phyloP scores from a whole-genome alignment of 2,797 vertebrate genomes.

The Prunella strophiata region DNA sequence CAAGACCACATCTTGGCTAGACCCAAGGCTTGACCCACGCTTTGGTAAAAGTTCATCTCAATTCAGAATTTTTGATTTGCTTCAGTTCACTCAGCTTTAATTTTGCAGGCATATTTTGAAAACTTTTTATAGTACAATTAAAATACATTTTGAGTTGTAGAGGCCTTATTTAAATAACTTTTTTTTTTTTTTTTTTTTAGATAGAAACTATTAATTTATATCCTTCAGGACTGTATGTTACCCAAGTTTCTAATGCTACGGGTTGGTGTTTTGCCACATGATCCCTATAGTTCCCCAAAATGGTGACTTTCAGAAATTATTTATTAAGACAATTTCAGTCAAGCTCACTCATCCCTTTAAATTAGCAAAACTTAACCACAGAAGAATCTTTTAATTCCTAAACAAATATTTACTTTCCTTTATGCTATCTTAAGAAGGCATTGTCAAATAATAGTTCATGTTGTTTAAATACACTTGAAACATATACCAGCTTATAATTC shows the following conservation, averaged over 20 bases:
- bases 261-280: neutral
- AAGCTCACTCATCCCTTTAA: neutral
- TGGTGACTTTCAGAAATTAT: neutral
- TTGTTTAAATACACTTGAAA: neutral
- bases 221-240: neutral
- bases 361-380: neutral
- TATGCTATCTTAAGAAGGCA: neutral
- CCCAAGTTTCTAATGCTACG: neutral
- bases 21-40: conserved; percentile 95
- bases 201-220: neutral
- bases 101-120: conserved; percentile 42
- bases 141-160: neutral
- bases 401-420: neutral
- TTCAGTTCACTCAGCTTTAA: conserved; percentile 58
- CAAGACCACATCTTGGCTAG: conserved; percentile 99
- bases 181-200: neutral
- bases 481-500: conserved; percentile 55
- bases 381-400: neutral
- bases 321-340: neutral
- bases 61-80: conserved; percentile 69
- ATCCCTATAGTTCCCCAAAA: neutral
- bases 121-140: neutral
- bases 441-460: neutral
- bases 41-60: conserved; percentile 89
- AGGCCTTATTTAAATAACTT: neutral